Conservation (phyloP, 1,140 invertebrate genomes). For the Amyelois transitella region DNA sequence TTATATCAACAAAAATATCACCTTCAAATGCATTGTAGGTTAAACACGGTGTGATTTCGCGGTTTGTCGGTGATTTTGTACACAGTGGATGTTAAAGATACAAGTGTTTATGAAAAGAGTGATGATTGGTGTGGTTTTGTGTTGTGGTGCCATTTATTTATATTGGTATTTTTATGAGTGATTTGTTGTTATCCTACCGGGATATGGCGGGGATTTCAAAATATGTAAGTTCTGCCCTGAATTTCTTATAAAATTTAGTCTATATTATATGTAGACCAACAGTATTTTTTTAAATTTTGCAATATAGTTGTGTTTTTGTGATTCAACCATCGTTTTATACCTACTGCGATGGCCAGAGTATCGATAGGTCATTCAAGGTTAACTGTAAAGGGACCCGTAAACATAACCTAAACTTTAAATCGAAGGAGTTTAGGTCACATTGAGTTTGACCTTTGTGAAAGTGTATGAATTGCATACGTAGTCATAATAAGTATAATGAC, state of each 20-base stretch:
- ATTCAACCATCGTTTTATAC: not conserved
- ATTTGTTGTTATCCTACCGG: slow-evolving; percentile 1
- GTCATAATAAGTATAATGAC: too few relatives aligned
- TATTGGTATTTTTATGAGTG: not conserved
- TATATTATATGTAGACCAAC: not conserved
- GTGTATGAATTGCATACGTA: slow-evolving; percentile 12
- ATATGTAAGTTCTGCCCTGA: slow-evolving; percentile 21
- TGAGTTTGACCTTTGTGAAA: slow-evolving; percentile 53
- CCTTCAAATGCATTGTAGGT: slow-evolving; percentile 74
- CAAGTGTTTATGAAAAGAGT: slow-evolving; percentile 28
- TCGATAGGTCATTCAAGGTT: slow-evolving; percentile 70
- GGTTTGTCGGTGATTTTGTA: slow-evolving; percentile 61
- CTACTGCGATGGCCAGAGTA: not conserved
- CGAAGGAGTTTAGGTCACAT: slow-evolving; percentile 52
- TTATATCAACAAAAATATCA: slow-evolving; percentile 74
- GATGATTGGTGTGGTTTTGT: slow-evolving; percentile 27
- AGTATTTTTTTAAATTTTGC: not conserved
- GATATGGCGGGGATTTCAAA: slow-evolving; percentile 54
- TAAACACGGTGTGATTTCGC: slow-evolving; percentile 68
- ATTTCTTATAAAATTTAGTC: not conserved
- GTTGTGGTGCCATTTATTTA: slow-evolving; percentile 3
- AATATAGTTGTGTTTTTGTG: not conserved
- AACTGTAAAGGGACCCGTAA: slow-evolving; percentile 53
- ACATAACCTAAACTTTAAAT: slow-evolving; percentile 56
- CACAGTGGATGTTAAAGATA: slow-evolving; percentile 45